Base-by-base conservation (phyloP, 1,140 invertebrate species). In the Lepidotrigona ventralis region DNA sequence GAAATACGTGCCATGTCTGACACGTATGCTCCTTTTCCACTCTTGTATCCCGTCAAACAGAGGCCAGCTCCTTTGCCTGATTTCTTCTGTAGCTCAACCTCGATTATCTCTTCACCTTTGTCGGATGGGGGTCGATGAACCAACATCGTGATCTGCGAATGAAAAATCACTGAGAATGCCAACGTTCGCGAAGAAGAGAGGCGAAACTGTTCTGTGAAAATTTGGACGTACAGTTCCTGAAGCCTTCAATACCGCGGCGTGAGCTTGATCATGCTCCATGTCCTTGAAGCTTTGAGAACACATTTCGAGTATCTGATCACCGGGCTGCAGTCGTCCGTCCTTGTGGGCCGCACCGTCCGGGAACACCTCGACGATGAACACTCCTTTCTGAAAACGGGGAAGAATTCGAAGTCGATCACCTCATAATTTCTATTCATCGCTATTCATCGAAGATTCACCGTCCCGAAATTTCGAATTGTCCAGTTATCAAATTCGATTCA, bases 271-370 rank as follows among this genome's bases (percentile, higher is more conserved):
- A 87, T 97, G 95, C 68, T 95, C 95, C 58, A 96, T 95, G 74
- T 96, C 95, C 86, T 96, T 96, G 86, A 98, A 96, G 80, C 96
- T 95, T 85, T 96, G 95, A 33, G 96, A 96, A 90, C 98, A 98
- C 70, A 99, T 97, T 88, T 98, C 98, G 33, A 99, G 92, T 87
- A 99, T 97, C 93, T 99, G 98, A 94, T 99, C 99, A 11, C 98
- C 99, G 9, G 97, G 96, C 92, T 97, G 96, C 46, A 99, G 94
- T 66, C 99, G 95, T 1, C 98, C 98, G 92, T 99, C 99, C 91
- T 97, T 97, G 0, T 97, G 97, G 23, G 98, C 97, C 8, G 97
- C 97, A n/a, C 98, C 98, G 80, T 98, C 97, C 21, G 97, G 96
- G 92, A 98, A 99, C n/a, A 99, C 96, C 92, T 99, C 98, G 88